Conservation (phyloP, 92 coral and sea anemone species). For the Ricordea florida region DNA sequence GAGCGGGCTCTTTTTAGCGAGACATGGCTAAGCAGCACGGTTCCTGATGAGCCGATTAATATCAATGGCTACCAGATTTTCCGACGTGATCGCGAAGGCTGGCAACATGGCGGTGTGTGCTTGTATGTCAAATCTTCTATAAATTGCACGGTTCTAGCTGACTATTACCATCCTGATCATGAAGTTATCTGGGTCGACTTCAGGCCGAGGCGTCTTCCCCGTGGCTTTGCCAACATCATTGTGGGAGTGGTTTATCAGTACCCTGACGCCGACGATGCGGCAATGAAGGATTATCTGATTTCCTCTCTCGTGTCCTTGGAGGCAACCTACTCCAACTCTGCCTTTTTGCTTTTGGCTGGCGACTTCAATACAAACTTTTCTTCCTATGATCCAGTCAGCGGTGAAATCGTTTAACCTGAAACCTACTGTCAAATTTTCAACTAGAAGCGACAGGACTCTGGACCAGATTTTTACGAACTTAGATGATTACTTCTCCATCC, state of each 20-base stretch:
- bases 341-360: constrained; percentile 48
- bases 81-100: constrained; percentile 43
- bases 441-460: constrained; percentile 67
- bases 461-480: constrained; percentile 64
- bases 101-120: constrained; percentile 50
- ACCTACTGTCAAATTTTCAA: constrained; percentile 58
- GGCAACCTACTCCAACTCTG: constrained; percentile 60
- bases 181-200: constrained; percentile 54
- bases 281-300: constrained; percentile 54
- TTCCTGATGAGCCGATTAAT: constrained; percentile 39
- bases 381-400: constrained; percentile 53
- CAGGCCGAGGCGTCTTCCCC: constrained; percentile 54
- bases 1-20: constrained; percentile 43
- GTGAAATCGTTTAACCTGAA: constrained; percentile 64
- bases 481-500: constrained; percentile 41
- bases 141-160: constrained; percentile 40
- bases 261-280: constrained; percentile 59
- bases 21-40: constrained; percentile 41
- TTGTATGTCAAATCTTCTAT: constrained; percentile 50
- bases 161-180: constrained; percentile 29
- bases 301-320: constrained; percentile 51
- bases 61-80: constrained; percentile 37
- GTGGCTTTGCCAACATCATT: constrained; percentile 63
- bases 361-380: constrained; percentile 55
- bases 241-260: constrained; percentile 58